A percentile compares a stretch with the other conserved stretches of the same genome.
Evolutionary conservation across 2,113 vertebrate species (phyloP).

Genomic region (Eurypyga helias): DNA sequence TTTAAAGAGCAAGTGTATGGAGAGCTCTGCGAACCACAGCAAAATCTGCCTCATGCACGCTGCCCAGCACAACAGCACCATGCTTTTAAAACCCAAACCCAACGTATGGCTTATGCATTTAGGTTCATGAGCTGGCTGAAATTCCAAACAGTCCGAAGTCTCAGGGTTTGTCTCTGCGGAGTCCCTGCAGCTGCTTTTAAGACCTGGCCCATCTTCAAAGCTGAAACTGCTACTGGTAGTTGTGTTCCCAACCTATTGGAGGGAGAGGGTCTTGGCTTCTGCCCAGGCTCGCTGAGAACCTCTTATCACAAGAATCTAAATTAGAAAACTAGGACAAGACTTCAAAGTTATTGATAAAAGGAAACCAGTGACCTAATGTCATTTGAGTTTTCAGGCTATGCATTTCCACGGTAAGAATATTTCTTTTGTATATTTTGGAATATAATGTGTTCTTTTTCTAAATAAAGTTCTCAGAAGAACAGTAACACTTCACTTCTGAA

Average conservation of each 20-base stretch:
- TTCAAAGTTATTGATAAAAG: slow-evolving; percentile 61
- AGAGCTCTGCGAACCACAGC: background rate
- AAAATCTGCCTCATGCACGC: accelerated
- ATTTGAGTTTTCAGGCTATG: background rate
- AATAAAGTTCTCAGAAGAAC: background rate
- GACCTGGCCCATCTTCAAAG: background rate
- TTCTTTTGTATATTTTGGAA: background rate
- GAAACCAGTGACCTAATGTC: slow-evolving; percentile 39
- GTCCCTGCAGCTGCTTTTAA: background rate
- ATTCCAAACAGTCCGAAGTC: background rate
- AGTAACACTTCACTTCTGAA: background rate
- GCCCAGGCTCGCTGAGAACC: background rate
- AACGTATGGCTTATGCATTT: accelerated
- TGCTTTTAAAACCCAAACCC: background rate
- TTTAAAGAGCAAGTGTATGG: background rate
- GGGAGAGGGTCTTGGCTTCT: background rate
- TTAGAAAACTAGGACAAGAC: slow-evolving; percentile 45
- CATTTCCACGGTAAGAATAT: background rate
- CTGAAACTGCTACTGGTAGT: background rate
- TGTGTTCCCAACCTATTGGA: background rate
- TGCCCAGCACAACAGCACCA: background rate
- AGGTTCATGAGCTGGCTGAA: background rate
- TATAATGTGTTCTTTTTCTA: background rate
- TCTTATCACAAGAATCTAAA: slow-evolving; percentile 48
- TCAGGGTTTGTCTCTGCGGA: background rate